Base-by-base conservation (phyloP, 1,140 invertebrate species). In the Geopemphigus sp. region DNA sequence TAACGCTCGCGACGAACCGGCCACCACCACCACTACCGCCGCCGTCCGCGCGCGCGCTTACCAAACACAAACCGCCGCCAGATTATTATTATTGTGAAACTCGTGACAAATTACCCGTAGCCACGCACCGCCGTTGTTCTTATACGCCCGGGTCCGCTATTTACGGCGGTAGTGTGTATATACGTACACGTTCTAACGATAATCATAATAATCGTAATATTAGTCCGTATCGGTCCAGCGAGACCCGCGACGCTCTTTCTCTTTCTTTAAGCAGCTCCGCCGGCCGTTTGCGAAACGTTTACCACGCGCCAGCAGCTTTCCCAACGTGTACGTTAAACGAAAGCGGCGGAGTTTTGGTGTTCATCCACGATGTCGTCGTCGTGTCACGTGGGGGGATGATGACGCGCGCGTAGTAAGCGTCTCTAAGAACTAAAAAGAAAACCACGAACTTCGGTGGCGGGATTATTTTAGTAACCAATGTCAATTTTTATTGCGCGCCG, bases 381-480 rank as follows among this genome's bases (percentile, higher is more conserved):
- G 22, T 26, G 22, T 26, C 8, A n/a, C 15, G 59, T 17, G 63
- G n/a, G 32, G 24, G 12, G 19, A 39, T 32, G 29, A 64, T 64
- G 2, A 64, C 17, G 24, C 5, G 1, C 29, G 17, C 17, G 17
- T n/a, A n/a, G n/a, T n/a, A n/a, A n/a, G n/a, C n/a, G n/a, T n/a
- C n/a, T n/a, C n/a, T n/a, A n/a, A n/a, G n/a, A n/a, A n/a, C n/a
- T n/a, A n/a, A n/a, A n/a, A n/a, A n/a, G n/a, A n/a, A n/a, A n/a
- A n/a, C n/a, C n/a, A n/a, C n/a, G n/a, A n/a, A n/a, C n/a, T n/a
- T n/a, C n/a, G n/a, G n/a, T n/a, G n/a, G n/a, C n/a, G n/a, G n/a
- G n/a, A 50, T 73, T 76, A 24, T 76, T 76, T 50, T 39, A 59
- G 32, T 76, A 19, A 76, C 73, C 56, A 47, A 76, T 59, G 56